Base-by-base conservation (phyloP, 1,140 invertebrate species). In the Drosophila sproati region DNA sequence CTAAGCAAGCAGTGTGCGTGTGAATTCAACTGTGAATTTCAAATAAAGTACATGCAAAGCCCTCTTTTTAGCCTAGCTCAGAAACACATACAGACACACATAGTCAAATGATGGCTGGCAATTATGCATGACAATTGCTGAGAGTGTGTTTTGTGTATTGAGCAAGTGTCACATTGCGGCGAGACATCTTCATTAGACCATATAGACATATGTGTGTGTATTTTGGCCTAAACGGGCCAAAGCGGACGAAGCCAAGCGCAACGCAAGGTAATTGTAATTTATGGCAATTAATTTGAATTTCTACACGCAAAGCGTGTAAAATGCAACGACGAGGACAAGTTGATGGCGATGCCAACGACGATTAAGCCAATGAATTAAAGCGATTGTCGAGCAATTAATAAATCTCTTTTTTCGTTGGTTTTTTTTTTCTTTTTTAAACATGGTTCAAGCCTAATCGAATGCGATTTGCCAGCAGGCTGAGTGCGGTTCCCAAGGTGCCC, bases 221-320 rank as follows among this genome's bases (percentile, higher is more conserved):
- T 7, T 32, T 34, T 8, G 45, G n/a, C 35, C 37, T 43, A 43
- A 43, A 43, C 39, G 45, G 43, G 41, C 41, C 39, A 52, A 51
- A 60, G 48, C 29, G 34, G 37, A 61, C 35, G 59, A 74, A 87
- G 76, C 83, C 77, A 88, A 87, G 77, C 80, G 85, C 73, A 80
- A 88, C 69, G 69, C 78, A 70, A 74, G 64, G 61, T 64, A 69
- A 74, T 35, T 29, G 35, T 41, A n/a, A 28, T 74, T 80, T 66
- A 76, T 81, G 80, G 85, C 85, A 89, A 89, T 89, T 89, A 89
- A 89, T 89, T 89, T 89, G 72, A 89, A 89, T 89, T 89, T 89
- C 74, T 73, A 89, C 85, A 89, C 85, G 85, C 85, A 85, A 89
- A 87, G 83, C 83, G 83, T 87, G 83, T 87, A 88, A 88, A 80